Evolutionary conservation across 2,888 invertebrate species (phyloP), one percentile per base, ranked within the genome.

Genomic region (Eristalis tenax): DNA sequence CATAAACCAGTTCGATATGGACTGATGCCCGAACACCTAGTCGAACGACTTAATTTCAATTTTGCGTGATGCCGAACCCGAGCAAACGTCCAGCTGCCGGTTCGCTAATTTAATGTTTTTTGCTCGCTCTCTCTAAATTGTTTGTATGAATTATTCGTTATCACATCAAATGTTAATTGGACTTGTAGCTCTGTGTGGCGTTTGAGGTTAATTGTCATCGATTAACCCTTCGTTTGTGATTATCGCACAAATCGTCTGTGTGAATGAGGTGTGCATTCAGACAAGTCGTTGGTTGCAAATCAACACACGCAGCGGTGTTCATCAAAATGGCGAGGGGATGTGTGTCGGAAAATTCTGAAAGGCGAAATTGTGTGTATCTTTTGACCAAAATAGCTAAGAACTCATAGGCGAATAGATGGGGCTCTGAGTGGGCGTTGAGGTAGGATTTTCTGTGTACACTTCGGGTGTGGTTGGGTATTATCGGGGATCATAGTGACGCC

Each of bases 181-280:
- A 4, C 23, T 59, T 28, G 59, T 13, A 15, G 23, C 23, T 23
- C 22, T 11, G 61, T 56, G 57, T 73, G 69, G 26, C 78, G 69
- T 64, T 83, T 50, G 70, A 69, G 79, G 79, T 84, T 79, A 84
- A 84, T 84, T 84, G 75, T 56, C 50, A 32, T 64, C 79, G 79
- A 84, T 84, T 84, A 84, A 75, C 79, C 74, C 69, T 56, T 74
- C 83, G 75, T 79, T 61, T 61, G 65, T 75, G 70, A 84, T 79
- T 74, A 84, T 79, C 57, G 64, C 69, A 63, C 40, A 66, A 78
- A 83, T 77, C 43, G 15, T 28, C 13, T 22, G 59, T 59, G 59
- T 6, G 8, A 50, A 50, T 18, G 50, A 18, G 18, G 18, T 18
- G 50, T 18, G n/a, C 15, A 43, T 18, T 43, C 6, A 18, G 50